Conservation (phyloP, 2,113 vertebrate species). For the Calypte anna region DNA sequence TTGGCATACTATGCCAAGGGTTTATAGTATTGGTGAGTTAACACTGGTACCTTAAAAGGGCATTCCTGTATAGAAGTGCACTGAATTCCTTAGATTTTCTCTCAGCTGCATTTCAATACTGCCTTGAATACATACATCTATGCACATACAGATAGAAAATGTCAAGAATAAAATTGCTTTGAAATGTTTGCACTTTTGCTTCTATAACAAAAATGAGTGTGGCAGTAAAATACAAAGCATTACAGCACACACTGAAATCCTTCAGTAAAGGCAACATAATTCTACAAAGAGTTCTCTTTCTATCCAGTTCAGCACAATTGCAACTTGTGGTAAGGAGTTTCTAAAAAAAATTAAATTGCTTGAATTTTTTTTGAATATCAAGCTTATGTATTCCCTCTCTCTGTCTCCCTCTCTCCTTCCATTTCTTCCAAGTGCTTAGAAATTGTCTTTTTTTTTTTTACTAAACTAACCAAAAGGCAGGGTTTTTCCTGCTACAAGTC, state of each 20-base stretch:
- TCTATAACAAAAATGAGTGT: background rate
- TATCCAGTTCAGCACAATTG: constrained; percentile 21
- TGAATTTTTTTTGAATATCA: background rate
- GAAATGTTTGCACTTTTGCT: constrained; percentile 8
- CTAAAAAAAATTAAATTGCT: background rate
- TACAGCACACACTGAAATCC: background rate
- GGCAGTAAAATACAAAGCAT: background rate
- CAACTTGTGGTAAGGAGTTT: background rate
- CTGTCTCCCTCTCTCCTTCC: background rate
- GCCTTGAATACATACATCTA: background rate
- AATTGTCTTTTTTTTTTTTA: background rate
- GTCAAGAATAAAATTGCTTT: background rate
- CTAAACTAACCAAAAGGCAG: background rate
- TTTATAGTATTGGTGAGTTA: background rate
- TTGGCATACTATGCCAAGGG: background rate
- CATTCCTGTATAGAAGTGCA: background rate
- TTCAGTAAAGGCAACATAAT: background rate
- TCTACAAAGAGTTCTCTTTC: background rate
- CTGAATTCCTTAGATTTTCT: background rate
- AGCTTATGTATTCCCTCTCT: background rate
- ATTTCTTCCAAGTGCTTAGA: background rate
- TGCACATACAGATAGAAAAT: background rate
- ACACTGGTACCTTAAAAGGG: background rate
- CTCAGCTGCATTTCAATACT: background rate
- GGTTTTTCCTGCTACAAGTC: background rate